These are phyloP conservation scores for Takifugu bimaculatus DNA, from an alignment of 2,113 vertebrate species.

Conservation along the genomic window DNA sequence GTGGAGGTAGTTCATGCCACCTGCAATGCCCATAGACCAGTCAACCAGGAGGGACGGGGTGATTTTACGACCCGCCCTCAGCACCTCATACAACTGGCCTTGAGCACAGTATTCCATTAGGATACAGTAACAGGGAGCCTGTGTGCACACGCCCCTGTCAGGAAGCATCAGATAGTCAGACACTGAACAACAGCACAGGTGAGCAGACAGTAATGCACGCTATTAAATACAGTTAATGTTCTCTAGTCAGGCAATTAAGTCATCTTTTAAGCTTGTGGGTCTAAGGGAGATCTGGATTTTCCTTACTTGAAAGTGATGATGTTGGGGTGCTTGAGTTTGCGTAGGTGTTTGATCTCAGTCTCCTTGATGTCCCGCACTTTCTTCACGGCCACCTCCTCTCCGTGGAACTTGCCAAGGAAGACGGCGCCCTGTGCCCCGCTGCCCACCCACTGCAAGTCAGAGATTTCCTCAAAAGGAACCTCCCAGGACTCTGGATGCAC, in stretches of 20 bases:
- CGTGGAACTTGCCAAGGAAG: conserved; percentile 90
- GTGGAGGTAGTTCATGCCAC: conserved; percentile 99
- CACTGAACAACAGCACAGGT: neutral
- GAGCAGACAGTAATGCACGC: neutral
- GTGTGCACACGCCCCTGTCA: conserved; percentile 92
- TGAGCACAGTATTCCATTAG: conserved; percentile 99
- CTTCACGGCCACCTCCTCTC: conserved; percentile 92
- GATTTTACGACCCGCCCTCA: conserved; percentile 91
- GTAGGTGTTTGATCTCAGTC: conserved; percentile 92
- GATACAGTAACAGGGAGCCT: conserved; percentile 98
- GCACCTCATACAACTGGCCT: conserved; percentile 96
- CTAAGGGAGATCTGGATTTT: neutral
- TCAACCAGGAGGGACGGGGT: conserved; percentile 92
- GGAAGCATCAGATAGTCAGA: conserved; percentile 7
- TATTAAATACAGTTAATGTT: too few species aligned
- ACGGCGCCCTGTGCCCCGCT: conserved; percentile 93
- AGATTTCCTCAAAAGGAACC: conserved; percentile 97
- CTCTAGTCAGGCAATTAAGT: too few species aligned
- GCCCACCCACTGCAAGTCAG: conserved; percentile 98
- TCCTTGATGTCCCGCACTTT: conserved; percentile 93
- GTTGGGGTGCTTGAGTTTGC: conserved; percentile 93
- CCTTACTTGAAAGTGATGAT: conserved; percentile 97
- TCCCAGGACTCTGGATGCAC: conserved; percentile 82
- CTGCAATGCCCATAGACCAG: conserved; percentile 98
- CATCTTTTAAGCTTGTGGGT: too few species aligned